Evolutionary conservation across 1,140 invertebrate genomes (phyloP), one percentile per base, ranked within the genome.

Genomic region (Apis florea): DNA sequence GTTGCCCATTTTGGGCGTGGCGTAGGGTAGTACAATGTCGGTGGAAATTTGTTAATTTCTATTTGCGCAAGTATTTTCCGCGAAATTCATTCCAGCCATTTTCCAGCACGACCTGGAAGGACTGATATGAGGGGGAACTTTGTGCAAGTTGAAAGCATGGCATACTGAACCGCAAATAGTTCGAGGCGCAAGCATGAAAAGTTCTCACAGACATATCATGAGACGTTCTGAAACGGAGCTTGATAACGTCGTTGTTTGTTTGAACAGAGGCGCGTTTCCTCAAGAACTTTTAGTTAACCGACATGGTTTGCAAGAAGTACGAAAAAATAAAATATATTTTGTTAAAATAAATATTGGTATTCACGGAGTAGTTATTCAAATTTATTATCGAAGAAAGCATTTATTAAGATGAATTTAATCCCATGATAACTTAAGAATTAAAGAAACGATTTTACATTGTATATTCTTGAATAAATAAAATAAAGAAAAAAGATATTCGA

Each of bases 181-280:
- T 83, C 77, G 83, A 82, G 71, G 70, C 76, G 73, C 70, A 66
- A 77, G 81, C 56, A 58, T 71, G 77, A 74, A 79, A 83, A 88
- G 86, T 84, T 88, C 83, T 83, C 83, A 86, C 86, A 85, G 83
- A 77, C 84, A 75, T 83, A 83, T 88, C 81, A 80, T 83, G 86
- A 88, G 86, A 88, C 83, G 80, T 75, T 69, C 80, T 83, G 64
- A 59, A 75, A 74, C 73, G 76, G 67, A 82, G 83, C 77, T 71
- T 78, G 87, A 87, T 88, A 88, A 88, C 78, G 83, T 82, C 72
- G 76, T 73, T 66, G 73, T 84, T 58, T 84, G 81, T 86, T 83
- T 78, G 54, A 86, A 66, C 84, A 71, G 31, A 53, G 69, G 70
- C 26, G 40, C 51, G 56, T 31, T 72, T 86, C 72, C 85, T 73